Conservation (phyloP, 1,140 invertebrate species). For the Aphelinus atriplicis region DNA sequence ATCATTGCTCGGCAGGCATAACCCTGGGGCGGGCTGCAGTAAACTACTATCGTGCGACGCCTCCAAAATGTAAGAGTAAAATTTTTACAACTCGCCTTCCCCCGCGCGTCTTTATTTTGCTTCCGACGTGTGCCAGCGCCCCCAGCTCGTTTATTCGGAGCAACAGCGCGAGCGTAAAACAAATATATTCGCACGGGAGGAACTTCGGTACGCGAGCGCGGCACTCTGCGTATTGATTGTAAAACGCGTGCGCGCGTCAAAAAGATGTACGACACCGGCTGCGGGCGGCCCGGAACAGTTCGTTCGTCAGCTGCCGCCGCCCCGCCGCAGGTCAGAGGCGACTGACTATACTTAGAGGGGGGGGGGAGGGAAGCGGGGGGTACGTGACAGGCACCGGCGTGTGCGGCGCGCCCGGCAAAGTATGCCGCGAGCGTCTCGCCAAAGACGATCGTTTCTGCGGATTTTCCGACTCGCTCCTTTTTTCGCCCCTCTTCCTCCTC, state of each 20-base stretch:
- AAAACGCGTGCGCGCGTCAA: slow-evolving; percentile 3
- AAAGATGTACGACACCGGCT: background rate
- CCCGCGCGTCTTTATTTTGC: background rate
- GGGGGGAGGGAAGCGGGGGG: too few species aligned
- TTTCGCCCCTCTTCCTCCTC: background rate
- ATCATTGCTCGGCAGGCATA: background rate
- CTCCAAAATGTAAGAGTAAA: slow-evolving; percentile 13
- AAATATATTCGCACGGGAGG: background rate
- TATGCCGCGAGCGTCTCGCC: slow-evolving; percentile 11
- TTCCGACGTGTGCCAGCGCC: background rate
- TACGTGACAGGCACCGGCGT: background rate
- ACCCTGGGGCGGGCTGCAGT: background rate
- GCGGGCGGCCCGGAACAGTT: background rate
- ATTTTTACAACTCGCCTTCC: background rate
- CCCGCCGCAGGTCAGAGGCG: background rate
- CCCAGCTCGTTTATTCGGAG: slow-evolving; percentile 8
- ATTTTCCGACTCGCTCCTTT: background rate
- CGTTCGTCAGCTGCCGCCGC: background rate
- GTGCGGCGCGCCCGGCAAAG: background rate
- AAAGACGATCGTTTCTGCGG: background rate
- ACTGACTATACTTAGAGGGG: background rate
- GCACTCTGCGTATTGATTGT: slow-evolving; percentile 16
- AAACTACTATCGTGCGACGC: slow-evolving; percentile 17
- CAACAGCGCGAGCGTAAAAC: slow-evolving; percentile 6
- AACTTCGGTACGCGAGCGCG: background rate